Percentiles rank a stretch among this genome's conserved stretches.
These are phyloP conservation scores for Microcebus tavaratra DNA, from an alignment of 2,113 vertebrate species.

Conservation along the genomic window DNA sequence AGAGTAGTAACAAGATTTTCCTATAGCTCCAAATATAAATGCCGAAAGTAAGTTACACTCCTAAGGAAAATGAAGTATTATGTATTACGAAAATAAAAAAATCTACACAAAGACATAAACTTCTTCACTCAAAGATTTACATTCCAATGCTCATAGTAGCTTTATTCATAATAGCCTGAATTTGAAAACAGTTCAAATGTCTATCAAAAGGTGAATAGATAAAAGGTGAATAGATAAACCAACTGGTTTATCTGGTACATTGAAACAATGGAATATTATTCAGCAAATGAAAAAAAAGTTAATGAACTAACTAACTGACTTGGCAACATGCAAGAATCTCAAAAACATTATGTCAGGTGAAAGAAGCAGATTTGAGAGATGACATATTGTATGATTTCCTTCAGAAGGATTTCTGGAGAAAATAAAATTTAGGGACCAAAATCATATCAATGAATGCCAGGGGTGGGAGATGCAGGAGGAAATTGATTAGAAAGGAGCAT, in stretches of 20 bases:
- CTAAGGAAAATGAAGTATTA: background rate
- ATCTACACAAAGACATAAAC: background rate
- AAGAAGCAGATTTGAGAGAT: background rate
- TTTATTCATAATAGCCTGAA: background rate
- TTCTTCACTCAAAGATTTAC: background rate
- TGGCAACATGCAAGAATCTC: background rate
- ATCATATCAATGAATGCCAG: background rate
- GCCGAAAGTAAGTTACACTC: background rate
- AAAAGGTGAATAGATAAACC: background rate
- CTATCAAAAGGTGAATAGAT: background rate
- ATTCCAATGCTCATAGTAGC: background rate
- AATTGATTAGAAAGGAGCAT: background rate
- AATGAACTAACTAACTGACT: background rate
- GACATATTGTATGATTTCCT: background rate
- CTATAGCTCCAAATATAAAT: background rate
- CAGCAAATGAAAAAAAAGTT: background rate
- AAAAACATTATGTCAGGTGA: background rate
- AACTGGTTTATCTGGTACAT: background rate
- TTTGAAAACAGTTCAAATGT: background rate
- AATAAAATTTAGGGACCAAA: background rate
- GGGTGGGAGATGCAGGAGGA: rapidly evolving
- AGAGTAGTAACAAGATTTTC: background rate
- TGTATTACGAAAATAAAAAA: background rate
- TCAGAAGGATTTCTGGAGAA: background rate
- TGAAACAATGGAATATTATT: background rate